Percentiles rank a stretch among this genome's conserved stretches.
phyloP scores from a whole-genome alignment of 2,888 invertebrate species.

The Campaea margaritaria region DNA sequence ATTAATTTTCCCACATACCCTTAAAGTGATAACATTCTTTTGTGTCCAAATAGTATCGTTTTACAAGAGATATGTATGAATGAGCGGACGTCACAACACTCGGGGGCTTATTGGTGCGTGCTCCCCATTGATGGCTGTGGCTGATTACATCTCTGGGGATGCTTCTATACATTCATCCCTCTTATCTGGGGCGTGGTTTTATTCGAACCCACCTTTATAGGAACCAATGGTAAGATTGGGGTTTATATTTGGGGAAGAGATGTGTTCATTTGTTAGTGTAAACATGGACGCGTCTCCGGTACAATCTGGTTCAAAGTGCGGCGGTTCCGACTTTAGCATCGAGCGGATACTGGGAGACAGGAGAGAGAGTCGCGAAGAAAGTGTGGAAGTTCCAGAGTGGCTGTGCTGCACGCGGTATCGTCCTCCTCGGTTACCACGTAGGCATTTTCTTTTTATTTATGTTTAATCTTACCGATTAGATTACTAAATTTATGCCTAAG shows the following conservation, averaged over 20 bases:
- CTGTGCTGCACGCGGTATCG: slow-evolving; percentile 89
- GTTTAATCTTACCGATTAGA: too few relatives aligned
- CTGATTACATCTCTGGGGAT: slow-evolving; percentile 63
- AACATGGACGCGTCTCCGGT: slow-evolving; percentile 69
- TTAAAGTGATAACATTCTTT: slow-evolving; percentile 82
- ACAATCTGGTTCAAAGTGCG: slow-evolving; percentile 66
- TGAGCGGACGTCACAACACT: slow-evolving; percentile 80
- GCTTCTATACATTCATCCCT: slow-evolving; percentile 29
- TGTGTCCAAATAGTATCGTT: slow-evolving; percentile 81
- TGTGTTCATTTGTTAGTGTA: slow-evolving; percentile 40
- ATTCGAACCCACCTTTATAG: slow-evolving; percentile 51
- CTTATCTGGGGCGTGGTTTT: slow-evolving; percentile 57
- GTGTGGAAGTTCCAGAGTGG: slow-evolving; percentile 81
- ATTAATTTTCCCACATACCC: slow-evolving; percentile 84
- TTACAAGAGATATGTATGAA: slow-evolving; percentile 72
- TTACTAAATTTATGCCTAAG: too few relatives aligned
- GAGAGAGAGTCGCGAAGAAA: slow-evolving; percentile 46
- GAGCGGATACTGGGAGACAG: slow-evolving; percentile 85
- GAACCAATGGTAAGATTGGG: slow-evolving; percentile 32
- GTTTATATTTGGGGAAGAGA: slow-evolving; percentile 32
- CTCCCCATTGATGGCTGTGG: slow-evolving; percentile 60
- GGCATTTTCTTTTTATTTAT: slow-evolving; percentile 55
- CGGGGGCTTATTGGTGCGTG: slow-evolving; percentile 66
- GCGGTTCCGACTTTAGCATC: slow-evolving; percentile 85
- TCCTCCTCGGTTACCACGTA: slow-evolving; percentile 89